Conservation (phyloP, 1,140 invertebrate genomes). For the Neotoxoptera formosana region DNA sequence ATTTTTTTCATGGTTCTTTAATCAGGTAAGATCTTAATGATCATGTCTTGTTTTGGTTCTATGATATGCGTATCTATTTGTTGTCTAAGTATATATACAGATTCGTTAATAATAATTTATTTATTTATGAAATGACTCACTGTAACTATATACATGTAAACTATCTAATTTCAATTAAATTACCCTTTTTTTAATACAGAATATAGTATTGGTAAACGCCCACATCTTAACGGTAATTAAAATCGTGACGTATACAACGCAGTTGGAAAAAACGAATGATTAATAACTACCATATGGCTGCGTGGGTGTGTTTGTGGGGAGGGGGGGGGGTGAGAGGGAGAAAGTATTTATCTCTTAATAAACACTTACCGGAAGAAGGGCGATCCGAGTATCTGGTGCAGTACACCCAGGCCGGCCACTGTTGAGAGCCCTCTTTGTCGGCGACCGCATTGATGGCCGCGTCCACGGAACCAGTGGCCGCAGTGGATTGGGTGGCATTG, state of each 20-base stretch:
- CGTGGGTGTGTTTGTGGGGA: no score
- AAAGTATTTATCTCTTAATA: background rate
- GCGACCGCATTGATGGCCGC: background rate
- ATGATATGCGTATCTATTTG: background rate
- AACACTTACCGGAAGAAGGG: slow-evolving; percentile 81
- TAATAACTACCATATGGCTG: no score
- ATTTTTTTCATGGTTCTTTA: background rate
- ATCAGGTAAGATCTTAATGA: background rate
- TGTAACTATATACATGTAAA: background rate
- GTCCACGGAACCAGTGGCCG: background rate
- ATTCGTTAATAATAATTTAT: background rate
- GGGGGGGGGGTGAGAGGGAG: background rate
- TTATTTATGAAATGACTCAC: background rate
- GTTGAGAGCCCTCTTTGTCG: slow-evolving; percentile 51
- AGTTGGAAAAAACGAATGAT: background rate
- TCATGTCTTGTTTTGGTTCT: background rate
- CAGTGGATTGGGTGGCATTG: background rate
- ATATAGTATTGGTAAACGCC: background rate
- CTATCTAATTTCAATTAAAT: background rate
- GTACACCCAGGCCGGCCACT: slow-evolving; percentile 88
- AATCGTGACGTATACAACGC: background rate
- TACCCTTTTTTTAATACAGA: background rate
- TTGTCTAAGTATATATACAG: background rate
- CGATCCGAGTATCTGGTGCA: slow-evolving; percentile 95
- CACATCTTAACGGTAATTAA: background rate